These are phyloP conservation scores for Ariolimax columbianus DNA, from an alignment of 2,888 invertebrate species.

Conservation along the genomic window DNA sequence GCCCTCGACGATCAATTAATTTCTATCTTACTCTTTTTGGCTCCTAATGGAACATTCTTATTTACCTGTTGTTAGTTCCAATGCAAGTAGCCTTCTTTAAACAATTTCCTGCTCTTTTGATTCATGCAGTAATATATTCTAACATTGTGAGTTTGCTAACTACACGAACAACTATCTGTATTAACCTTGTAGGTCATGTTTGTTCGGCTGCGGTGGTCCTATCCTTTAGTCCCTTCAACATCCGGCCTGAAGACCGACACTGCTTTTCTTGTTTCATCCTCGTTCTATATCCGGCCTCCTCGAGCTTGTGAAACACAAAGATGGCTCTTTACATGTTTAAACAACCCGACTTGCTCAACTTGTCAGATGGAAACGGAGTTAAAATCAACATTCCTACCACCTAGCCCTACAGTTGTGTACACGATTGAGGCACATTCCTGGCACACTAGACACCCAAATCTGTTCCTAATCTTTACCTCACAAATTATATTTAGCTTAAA, in stretches of 20 bases:
- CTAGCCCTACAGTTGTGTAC: not conserved
- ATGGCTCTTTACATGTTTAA: not conserved
- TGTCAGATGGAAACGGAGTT: not conserved
- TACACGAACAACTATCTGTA: too few species aligned
- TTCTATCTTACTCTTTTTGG: too few species aligned
- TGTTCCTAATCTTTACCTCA: too few species aligned
- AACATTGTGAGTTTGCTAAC: too few species aligned
- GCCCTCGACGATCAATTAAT: too few species aligned
- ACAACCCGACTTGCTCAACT: not conserved
- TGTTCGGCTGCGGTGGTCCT: not conserved
- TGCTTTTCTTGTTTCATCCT: not conserved
- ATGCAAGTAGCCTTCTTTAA: too few species aligned
- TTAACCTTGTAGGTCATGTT: too few species aligned
- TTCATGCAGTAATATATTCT: too few species aligned
- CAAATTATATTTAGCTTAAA: too few species aligned
- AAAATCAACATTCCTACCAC: not conserved
- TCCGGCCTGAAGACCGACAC: not conserved
- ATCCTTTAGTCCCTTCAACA: not conserved
- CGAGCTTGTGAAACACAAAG: not conserved
- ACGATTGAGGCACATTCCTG: not conserved
- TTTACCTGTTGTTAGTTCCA: too few species aligned
- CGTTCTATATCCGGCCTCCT: not conserved
- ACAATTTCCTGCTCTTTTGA: too few species aligned
- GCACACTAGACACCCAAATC: not conserved
- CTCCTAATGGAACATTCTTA: too few species aligned